These are phyloP conservation scores for Potamilus streckersoni DNA, from an alignment of 1,140 invertebrate genomes.

Conservation along the genomic window DNA sequence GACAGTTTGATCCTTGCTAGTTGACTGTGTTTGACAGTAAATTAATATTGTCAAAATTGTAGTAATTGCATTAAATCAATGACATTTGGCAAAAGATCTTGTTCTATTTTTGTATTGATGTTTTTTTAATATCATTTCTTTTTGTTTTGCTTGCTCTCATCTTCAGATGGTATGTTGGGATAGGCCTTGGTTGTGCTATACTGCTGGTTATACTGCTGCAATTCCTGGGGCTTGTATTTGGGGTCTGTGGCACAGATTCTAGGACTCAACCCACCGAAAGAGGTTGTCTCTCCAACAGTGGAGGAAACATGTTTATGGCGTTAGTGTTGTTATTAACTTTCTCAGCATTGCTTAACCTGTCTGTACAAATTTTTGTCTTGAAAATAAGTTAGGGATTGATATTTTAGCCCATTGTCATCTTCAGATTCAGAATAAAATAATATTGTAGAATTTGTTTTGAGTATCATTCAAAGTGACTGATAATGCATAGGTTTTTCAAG, in stretches of 20 bases:
- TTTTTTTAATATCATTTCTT: too few species aligned
- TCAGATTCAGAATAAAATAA: too few species aligned
- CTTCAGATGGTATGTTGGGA: slow-evolving; percentile 48
- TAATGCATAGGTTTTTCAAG: too few species aligned
- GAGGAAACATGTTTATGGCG: slow-evolving; percentile 37
- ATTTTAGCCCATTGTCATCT: neutral
- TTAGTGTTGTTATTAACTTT: slow-evolving; percentile 18
- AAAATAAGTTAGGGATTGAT: neutral
- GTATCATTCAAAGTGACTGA: neutral
- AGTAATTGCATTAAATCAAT: too few species aligned
- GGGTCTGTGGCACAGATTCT: slow-evolving; percentile 82
- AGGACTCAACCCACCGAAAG: slow-evolving; percentile 65
- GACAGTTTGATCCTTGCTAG: too few species aligned
- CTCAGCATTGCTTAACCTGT: neutral
- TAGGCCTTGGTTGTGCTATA: slow-evolving; percentile 66
- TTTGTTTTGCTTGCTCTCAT: too few species aligned
- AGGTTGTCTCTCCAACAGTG: slow-evolving; percentile 36
- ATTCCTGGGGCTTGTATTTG: slow-evolving; percentile 82
- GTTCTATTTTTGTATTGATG: too few species aligned
- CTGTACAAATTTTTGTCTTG: neutral
- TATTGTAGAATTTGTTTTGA: too few species aligned
- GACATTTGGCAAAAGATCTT: too few species aligned
- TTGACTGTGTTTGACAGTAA: too few species aligned
- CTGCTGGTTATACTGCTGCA: slow-evolving; percentile 74
- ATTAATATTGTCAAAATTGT: too few species aligned